phyloP scores from a whole-genome alignment of 2,113 vertebrate genomes.

The Pungitius pungitius region DNA sequence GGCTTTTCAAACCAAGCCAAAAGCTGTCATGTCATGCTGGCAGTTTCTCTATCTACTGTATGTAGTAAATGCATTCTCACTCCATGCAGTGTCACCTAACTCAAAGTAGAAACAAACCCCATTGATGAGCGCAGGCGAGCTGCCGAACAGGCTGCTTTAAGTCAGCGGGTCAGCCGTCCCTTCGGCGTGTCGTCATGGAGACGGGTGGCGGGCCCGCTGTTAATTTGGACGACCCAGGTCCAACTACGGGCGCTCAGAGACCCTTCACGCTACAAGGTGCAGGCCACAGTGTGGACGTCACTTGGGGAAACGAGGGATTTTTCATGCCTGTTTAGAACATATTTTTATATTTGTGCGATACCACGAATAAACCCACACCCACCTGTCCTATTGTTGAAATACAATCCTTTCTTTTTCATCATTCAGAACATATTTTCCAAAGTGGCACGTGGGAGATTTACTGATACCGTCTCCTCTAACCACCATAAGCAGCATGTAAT shows the following conservation, averaged over 20 bases:
- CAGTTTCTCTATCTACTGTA: not conserved
- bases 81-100: not conserved
- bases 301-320: not conserved
- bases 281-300: not conserved
- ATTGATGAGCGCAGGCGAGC: slow-evolving; percentile 41
- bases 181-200: slow-evolving; percentile 29
- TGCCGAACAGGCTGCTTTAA: slow-evolving; percentile 29
- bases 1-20: not conserved
- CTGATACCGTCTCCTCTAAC: not conserved
- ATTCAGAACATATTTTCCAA: slow-evolving; percentile 1
- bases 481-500: slow-evolving; percentile 14
- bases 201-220: slow-evolving; percentile 32
- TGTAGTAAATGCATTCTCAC: not conserved
- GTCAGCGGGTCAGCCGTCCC: slow-evolving; percentile 32
- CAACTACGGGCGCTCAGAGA: not conserved
- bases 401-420: not conserved
- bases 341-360: not conserved
- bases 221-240: slow-evolving; percentile 24
- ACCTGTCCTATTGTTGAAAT: not conserved
- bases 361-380: not conserved
- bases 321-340: too few relatives aligned
- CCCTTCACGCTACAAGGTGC: not conserved
- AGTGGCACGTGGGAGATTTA: not conserved
- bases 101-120: not conserved
- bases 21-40: not conserved